These are phyloP conservation scores for Falco punctatus DNA, from an alignment of 2,113 vertebrate genomes.

Conservation along the genomic window DNA sequence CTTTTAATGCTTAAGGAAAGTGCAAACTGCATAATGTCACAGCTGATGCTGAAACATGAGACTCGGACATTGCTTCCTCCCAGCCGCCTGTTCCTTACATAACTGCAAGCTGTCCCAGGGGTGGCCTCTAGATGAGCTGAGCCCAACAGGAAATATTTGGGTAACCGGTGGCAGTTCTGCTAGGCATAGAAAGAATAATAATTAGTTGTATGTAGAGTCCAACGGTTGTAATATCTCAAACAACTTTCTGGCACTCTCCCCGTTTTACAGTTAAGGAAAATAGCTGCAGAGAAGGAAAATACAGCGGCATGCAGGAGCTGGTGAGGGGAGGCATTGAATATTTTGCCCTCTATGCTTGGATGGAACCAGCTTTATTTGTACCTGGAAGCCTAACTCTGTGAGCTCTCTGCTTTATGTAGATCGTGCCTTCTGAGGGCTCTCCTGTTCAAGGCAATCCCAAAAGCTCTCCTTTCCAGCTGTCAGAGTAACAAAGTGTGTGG, in stretches of 20 bases:
- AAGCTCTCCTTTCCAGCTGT: background rate
- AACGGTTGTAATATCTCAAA: background rate
- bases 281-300: background rate
- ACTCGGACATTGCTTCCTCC: background rate
- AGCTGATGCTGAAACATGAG: background rate
- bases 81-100: background rate
- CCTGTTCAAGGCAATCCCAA: background rate
- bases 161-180: background rate
- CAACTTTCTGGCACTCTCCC: background rate
- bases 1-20: conserved; percentile 28
- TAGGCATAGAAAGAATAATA: background rate
- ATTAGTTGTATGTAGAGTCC: background rate
- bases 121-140: background rate
- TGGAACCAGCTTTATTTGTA: background rate
- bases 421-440: background rate
- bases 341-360: background rate
- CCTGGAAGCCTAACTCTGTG: background rate
- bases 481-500: background rate
- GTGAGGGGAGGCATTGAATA: background rate
- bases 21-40: background rate
- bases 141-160: background rate
- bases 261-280: background rate
- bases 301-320: background rate
- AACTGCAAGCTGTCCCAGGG: background rate
- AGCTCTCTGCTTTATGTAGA: background rate